Percentiles rank a stretch among this genome's conserved stretches.
Conservation (phyloP, 2,888 invertebrate genomes). For the Julus scanicus region DNA sequence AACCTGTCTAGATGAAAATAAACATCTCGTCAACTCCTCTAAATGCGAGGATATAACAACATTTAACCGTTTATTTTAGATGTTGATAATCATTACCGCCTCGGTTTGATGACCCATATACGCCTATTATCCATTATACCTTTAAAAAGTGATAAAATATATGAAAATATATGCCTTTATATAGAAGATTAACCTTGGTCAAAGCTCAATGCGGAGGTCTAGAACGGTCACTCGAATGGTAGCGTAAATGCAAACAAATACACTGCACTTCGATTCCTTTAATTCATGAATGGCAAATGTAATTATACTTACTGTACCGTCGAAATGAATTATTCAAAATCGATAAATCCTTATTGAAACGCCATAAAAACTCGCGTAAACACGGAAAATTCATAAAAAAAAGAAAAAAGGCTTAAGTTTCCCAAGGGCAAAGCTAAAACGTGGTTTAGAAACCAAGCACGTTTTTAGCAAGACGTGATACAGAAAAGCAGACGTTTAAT, state of each 20-base stretch:
- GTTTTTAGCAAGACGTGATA: neutral
- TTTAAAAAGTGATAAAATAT: slow-evolving; percentile 5
- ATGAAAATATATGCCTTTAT: neutral
- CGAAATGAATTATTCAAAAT: slow-evolving; percentile 13
- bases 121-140: slow-evolving; percentile 29
- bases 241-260: neutral
- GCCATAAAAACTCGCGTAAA: slow-evolving; percentile 40
- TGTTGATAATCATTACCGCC: neutral
- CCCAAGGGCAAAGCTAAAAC: slow-evolving; percentile 29
- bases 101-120: slow-evolving; percentile 24
- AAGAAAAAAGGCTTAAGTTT: slow-evolving; percentile 44
- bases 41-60: neutral
- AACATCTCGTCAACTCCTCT: slow-evolving; percentile 7
- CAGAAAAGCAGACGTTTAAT: neutral
- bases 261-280: neutral
- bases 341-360: slow-evolving; percentile 22
- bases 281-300: neutral
- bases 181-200: neutral
- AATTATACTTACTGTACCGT: slow-evolving; percentile 15
- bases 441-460: neutral
- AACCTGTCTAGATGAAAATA: slow-evolving; percentile 32
- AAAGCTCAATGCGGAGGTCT: neutral
- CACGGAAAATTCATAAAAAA: slow-evolving; percentile 34
- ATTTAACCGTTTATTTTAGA: neutral
- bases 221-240: neutral